phyloP scores from a whole-genome alignment of 2,113 vertebrate species.

The Malaclemys terrapin region DNA sequence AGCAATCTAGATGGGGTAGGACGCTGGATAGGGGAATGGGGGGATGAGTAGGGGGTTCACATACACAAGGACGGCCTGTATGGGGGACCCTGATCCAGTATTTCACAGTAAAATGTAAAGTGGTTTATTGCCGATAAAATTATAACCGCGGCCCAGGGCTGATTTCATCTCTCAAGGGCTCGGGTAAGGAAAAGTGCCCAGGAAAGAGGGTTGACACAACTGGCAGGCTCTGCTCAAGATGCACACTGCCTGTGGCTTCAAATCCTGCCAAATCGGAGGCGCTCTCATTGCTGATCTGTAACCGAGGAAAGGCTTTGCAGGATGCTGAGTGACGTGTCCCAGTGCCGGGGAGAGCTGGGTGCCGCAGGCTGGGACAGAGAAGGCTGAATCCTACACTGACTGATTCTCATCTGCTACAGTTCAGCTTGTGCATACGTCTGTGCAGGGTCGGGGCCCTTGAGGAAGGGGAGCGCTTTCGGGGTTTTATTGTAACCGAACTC shows the following conservation, averaged over 20 bases:
- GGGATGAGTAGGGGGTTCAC: slow-evolving; percentile 35
- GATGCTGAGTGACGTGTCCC: background rate
- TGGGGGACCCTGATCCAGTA: background rate
- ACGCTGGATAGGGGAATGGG: slow-evolving; percentile 61
- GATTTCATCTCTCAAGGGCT: background rate
- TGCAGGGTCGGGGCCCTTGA: background rate
- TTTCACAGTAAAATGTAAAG: background rate
- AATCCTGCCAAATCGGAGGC: no score
- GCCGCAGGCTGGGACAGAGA: background rate
- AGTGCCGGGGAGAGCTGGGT: no score
- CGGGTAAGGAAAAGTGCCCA: background rate
- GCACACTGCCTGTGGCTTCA: background rate
- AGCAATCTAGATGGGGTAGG: background rate
- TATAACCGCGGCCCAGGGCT: background rate
- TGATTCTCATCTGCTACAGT: background rate
- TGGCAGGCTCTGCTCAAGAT: background rate
- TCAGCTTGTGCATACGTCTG: background rate
- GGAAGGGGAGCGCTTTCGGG: background rate
- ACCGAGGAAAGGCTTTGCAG: background rate
- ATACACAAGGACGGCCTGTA: background rate
- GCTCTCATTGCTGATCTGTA: background rate
- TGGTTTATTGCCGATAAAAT: background rate
- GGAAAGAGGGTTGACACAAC: background rate
- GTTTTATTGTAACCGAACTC: background rate
- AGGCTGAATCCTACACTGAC: background rate